These are phyloP conservation scores for Lycocorax pyrrhopterus DNA, from an alignment of 2,113 vertebrate genomes.

Conservation along the genomic window DNA sequence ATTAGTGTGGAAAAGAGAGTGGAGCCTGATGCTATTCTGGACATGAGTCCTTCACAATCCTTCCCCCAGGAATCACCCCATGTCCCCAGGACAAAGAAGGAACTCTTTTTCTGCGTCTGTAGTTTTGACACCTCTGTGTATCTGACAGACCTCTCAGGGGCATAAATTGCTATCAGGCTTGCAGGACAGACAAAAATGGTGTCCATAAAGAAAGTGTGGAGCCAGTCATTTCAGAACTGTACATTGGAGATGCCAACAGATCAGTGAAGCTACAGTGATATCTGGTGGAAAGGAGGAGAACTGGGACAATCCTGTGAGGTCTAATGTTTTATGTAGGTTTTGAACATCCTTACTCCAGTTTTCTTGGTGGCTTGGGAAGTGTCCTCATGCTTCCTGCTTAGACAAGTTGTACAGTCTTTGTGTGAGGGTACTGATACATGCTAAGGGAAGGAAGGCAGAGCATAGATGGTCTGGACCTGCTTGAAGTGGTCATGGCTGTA, in stretches of 20 bases:
- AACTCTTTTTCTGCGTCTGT: neutral
- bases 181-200: neutral
- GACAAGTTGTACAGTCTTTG: neutral
- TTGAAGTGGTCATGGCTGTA: neutral
- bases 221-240: neutral
- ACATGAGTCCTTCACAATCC: neutral
- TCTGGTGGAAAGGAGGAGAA: neutral
- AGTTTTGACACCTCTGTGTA: neutral
- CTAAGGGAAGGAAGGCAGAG: neutral
- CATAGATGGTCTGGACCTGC: neutral
- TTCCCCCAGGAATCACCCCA: neutral
- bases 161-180: neutral
- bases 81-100: neutral
- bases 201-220: neutral
- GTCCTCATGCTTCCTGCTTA: neutral
- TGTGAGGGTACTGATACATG: neutral
- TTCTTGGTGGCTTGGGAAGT: neutral
- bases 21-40: neutral
- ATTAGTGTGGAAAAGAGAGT: neutral
- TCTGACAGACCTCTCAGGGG: neutral
- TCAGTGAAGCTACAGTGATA: neutral
- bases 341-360: neutral
- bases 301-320: neutral
- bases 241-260: rapidly evolving
- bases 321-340: neutral